phyloP scores from a whole-genome alignment of 1,140 invertebrate species.

The Diabrotica virgifera region DNA sequence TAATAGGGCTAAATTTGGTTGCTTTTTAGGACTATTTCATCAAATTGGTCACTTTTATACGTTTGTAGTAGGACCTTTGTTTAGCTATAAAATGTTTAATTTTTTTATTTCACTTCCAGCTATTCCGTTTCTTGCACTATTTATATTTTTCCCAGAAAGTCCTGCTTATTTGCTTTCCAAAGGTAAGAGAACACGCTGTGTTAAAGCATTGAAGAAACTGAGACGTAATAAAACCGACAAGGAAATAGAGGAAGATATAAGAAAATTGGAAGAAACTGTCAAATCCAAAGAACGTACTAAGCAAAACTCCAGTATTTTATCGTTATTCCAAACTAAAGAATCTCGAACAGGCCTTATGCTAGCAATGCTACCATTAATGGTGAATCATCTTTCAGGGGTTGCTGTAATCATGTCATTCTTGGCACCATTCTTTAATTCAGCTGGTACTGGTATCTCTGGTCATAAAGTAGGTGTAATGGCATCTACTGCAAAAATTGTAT shows the following conservation, averaged over 20 bases:
- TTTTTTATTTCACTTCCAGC: slow-evolving; percentile 58
- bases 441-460: background rate
- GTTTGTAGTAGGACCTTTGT: slow-evolving; percentile 58
- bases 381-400: slow-evolving; percentile 77
- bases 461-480: slow-evolving; percentile 82
- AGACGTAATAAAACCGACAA: slow-evolving; percentile 53
- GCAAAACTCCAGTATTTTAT: slow-evolving; percentile 53
- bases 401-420: slow-evolving; percentile 12
- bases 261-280: slow-evolving; percentile 48
- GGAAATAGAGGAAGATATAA: slow-evolving; percentile 62
- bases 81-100: slow-evolving; percentile 58
- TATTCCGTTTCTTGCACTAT: slow-evolving; percentile 59
- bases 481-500: slow-evolving; percentile 70
- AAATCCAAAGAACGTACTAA: slow-evolving; percentile 53
- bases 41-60: slow-evolving; percentile 35
- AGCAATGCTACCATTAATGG: slow-evolving; percentile 65
- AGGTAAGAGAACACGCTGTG: slow-evolving; percentile 58
- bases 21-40: slow-evolving; percentile 60
- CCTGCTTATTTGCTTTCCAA: slow-evolving; percentile 67
- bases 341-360: slow-evolving; percentile 66
- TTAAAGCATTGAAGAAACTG: slow-evolving; percentile 62
- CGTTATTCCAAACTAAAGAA: slow-evolving; percentile 56
- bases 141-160: slow-evolving; percentile 74
- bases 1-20: slow-evolving; percentile 47
- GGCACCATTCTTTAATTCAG: slow-evolving; percentile 4